Evolutionary conservation across 1,140 invertebrate species (phyloP).

Genomic region (Anadara kagoshimensis): DNA sequence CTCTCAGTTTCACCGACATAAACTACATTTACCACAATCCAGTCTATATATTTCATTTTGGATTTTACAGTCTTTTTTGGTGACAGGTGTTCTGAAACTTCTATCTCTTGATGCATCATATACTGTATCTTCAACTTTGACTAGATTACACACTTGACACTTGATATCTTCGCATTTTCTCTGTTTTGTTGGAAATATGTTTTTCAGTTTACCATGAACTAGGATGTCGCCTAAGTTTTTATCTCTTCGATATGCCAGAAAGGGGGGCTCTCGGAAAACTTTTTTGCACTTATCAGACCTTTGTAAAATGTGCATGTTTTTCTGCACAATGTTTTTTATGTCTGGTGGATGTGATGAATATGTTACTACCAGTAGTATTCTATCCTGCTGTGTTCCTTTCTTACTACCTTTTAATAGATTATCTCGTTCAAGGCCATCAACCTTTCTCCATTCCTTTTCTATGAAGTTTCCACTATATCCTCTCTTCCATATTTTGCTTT

Average conservation of each 20-base stretch:
- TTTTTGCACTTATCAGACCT: not conserved
- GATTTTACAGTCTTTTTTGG: too few species aligned
- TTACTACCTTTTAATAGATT: not conserved
- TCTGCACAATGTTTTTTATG: not conserved
- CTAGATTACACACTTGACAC: too few species aligned
- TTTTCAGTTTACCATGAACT: too few species aligned
- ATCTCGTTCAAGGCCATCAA: not conserved
- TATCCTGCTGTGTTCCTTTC: not conserved
- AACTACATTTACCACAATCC: too few species aligned
- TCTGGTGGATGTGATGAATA: not conserved
- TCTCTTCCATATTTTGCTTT: not conserved
- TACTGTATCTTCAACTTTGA: too few species aligned
- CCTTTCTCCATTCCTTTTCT: not conserved
- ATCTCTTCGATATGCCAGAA: conserved; percentile 8
- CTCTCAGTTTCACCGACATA: too few species aligned
- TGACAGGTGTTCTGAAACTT: too few species aligned
- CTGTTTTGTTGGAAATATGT: too few species aligned
- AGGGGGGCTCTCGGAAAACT: not conserved
- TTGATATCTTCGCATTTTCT: too few species aligned
- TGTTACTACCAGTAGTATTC: conserved; percentile 1
- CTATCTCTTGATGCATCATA: too few species aligned
- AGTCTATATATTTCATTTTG: too few species aligned
- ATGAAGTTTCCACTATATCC: not conserved
- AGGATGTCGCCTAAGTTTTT: conserved; percentile 10
- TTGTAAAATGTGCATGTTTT: not conserved